phyloP scores from a whole-genome alignment of 2,113 vertebrate species.

The Bettongia penicillata region DNA sequence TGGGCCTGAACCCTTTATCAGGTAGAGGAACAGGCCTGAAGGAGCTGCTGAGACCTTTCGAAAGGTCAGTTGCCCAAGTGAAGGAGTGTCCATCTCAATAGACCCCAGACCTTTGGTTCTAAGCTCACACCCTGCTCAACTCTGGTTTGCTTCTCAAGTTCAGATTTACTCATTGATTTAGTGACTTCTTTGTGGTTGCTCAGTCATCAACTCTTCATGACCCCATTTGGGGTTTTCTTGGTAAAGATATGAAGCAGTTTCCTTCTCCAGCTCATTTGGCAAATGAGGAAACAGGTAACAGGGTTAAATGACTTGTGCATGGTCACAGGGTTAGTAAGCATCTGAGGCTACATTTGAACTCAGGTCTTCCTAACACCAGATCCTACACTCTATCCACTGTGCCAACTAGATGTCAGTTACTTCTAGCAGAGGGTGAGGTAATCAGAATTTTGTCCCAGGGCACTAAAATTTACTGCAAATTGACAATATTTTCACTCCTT shows the following conservation, averaged over 20 bases:
- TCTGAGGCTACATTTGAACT: background rate
- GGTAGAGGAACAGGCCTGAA: background rate
- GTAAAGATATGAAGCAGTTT: background rate
- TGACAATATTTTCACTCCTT: background rate
- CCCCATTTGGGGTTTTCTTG: background rate
- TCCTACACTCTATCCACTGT: background rate
- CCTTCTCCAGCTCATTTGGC: background rate
- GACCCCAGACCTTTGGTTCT: background rate
- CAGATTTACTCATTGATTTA: background rate
- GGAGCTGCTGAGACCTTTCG: background rate
- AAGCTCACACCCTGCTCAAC: background rate
- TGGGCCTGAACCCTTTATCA: background rate
- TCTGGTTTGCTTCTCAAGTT: background rate
- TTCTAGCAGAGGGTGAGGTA: background rate
- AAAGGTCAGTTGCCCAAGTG: background rate
- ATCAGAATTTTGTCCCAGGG: background rate
- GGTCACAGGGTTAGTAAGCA: background rate
- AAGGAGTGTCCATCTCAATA: background rate
- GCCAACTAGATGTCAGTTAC: background rate
- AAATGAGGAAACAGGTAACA: background rate
- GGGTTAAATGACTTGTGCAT: background rate
- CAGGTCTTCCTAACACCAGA: background rate
- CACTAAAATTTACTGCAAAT: background rate
- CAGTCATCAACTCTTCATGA: background rate
- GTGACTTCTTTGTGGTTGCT: background rate